These are phyloP conservation scores for Channa maculata DNA, from an alignment of 2,113 vertebrate species.

Conservation along the genomic window DNA sequence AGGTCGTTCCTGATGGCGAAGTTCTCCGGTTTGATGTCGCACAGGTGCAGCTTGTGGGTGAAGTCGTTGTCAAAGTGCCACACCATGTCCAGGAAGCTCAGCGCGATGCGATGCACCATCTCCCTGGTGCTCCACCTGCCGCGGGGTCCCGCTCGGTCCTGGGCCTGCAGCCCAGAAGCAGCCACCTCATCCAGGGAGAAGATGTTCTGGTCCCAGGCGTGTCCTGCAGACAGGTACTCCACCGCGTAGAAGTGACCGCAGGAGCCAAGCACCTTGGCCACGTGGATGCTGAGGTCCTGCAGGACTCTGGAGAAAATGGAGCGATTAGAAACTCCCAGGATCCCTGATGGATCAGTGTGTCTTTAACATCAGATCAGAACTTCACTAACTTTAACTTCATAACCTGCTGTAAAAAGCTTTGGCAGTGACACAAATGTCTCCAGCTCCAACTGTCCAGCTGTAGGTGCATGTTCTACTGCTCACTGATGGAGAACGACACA, in stretches of 20 bases:
- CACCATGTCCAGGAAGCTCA: constrained; percentile 97
- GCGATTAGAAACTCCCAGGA: background rate
- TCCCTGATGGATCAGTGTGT: too few species aligned
- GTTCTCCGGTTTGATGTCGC: constrained; percentile 97
- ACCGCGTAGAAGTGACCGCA: constrained; percentile 98
- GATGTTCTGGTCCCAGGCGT: constrained; percentile 90
- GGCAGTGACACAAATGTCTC: too few species aligned
- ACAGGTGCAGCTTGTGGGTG: constrained; percentile 93
- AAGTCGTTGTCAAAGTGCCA: constrained; percentile 94
- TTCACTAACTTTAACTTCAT: too few species aligned
- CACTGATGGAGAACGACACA: too few species aligned
- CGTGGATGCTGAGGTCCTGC: constrained; percentile 91
- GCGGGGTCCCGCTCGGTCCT: background rate
- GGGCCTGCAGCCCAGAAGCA: background rate
- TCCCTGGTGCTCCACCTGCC: constrained; percentile 65
- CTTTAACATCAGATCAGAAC: too few species aligned
- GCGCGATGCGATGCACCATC: constrained; percentile 86
- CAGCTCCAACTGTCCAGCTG: too few species aligned
- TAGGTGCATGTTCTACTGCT: too few species aligned
- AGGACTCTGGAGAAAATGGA: constrained; percentile 75
- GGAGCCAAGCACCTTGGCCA: constrained; percentile 92
- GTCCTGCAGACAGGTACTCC: constrained; percentile 92
- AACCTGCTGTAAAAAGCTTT: too few species aligned
- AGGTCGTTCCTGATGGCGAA: constrained; percentile 95
- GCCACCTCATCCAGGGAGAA: constrained; percentile 87